Percentiles rank a stretch among this genome's conserved stretches.
Conservation (phyloP, 2,113 vertebrate species). For the Thinocorus orbignyianus region DNA sequence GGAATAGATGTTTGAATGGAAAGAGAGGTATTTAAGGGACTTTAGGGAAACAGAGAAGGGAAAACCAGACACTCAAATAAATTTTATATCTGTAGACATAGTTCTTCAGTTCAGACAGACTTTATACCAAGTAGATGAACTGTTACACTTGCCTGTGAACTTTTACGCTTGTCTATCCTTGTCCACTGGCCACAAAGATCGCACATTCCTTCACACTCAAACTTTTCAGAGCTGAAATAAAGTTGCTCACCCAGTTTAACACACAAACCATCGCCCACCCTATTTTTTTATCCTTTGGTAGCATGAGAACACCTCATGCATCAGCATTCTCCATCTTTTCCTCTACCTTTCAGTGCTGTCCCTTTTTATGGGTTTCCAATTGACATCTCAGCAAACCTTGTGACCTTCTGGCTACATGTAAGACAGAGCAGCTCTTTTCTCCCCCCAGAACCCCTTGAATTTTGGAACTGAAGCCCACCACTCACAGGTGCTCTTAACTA, state of each 20-base stretch:
- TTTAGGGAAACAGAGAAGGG: neutral
- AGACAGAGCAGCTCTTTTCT: neutral
- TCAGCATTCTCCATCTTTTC: neutral
- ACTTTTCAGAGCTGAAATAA: neutral
- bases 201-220: neutral
- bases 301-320: fast-evolving
- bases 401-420: fast-evolving
- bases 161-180: neutral
- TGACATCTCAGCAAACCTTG: neutral
- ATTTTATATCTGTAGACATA: neutral
- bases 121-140: neutral
- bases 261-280: neutral
- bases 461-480: neutral
- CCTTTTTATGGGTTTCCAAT: neutral
- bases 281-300: neutral
- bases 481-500: neutral
- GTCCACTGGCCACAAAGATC: neutral
- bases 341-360: neutral
- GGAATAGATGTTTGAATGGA: neutral
- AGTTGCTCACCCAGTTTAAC: neutral
- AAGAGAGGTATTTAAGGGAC: neutral
- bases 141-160: neutral
- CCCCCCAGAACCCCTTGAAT: neutral
- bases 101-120: neutral
- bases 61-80: neutral